Conservation (phyloP, 1,140 invertebrate species). For the Euura saliciscinereae region DNA sequence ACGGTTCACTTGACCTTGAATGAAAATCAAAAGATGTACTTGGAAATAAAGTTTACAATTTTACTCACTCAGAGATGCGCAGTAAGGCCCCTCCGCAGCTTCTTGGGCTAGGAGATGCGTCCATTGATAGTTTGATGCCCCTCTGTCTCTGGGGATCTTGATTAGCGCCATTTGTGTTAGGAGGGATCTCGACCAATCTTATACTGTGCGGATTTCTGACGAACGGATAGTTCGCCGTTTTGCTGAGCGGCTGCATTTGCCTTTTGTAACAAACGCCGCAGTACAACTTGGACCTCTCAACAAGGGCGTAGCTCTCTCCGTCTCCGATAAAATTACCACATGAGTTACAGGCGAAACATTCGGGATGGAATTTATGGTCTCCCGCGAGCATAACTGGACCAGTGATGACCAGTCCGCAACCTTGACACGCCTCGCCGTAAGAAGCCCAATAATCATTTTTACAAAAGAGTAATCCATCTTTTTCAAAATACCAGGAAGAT, state of each 20-base stretch:
- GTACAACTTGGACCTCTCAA: constrained; percentile 87
- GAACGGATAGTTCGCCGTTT: constrained; percentile 63
- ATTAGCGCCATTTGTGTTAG: constrained; percentile 55
- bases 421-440: constrained; percentile 88
- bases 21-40: neutral
- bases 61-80: constrained; percentile 67
- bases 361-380: constrained; percentile 93
- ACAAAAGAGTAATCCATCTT: constrained; percentile 87
- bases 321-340: constrained; percentile 89
- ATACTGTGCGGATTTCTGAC: constrained; percentile 76
- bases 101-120: constrained; percentile 56
- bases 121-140: constrained; percentile 66
- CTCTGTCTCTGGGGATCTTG: constrained; percentile 53
- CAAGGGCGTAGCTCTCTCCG: constrained; percentile 87
- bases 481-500: constrained; percentile 94
- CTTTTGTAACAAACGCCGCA: constrained; percentile 66
- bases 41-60: neutral
- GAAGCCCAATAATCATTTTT: constrained; percentile 87
- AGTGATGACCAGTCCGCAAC: constrained; percentile 86
- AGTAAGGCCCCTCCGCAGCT: constrained; percentile 59
- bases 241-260: constrained; percentile 64
- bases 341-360: constrained; percentile 87
- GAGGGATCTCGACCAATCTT: constrained; percentile 78
- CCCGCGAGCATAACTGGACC: constrained; percentile 94
- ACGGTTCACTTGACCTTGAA: too few species aligned